A percentile compares a stretch with the other conserved stretches of the same genome.
These are phyloP conservation scores for Pygmarrhopalites habei DNA, from an alignment of 1,140 invertebrate species.

Conservation along the genomic window DNA sequence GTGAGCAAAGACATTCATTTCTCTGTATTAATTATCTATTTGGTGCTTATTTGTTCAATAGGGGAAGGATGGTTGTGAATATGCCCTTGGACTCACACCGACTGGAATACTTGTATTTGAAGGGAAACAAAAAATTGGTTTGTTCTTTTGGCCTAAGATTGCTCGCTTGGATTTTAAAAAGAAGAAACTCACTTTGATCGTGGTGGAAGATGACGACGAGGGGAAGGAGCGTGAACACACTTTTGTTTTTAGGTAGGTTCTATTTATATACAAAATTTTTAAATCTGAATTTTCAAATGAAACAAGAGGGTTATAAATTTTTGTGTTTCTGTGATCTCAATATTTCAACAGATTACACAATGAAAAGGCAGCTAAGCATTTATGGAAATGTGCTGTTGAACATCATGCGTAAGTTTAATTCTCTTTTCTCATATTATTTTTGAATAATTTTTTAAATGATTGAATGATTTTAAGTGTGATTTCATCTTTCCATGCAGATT, in stretches of 20 bases:
- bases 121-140: slow-evolving; percentile 86
- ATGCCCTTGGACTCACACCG: slow-evolving; percentile 92
- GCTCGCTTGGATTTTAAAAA: slow-evolving; percentile 90
- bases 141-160: slow-evolving; percentile 83
- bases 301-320: not conserved
- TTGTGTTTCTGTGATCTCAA: no score
- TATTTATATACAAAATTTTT: not conserved
- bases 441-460: not conserved
- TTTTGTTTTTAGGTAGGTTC: slow-evolving; percentile 66
- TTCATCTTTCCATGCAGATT: slow-evolving; percentile 95
- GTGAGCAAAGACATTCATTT: no score
- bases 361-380: slow-evolving; percentile 96
- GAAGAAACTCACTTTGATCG: slow-evolving; percentile 88
- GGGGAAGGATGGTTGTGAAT: slow-evolving; percentile 93
- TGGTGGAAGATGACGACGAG: slow-evolving; percentile 94
- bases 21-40: not conserved
- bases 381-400: slow-evolving; percentile 99
- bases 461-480: not conserved
- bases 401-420: no score
- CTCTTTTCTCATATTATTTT: no score
- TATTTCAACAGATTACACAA: slow-evolving; percentile 64
- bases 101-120: slow-evolving; percentile 97
- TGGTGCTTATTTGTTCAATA: slow-evolving; percentile 44
- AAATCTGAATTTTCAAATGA: not conserved
- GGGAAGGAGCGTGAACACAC: slow-evolving; percentile 87